Conservation (phyloP, 2,888 invertebrate species). For the Sturmia bella region DNA sequence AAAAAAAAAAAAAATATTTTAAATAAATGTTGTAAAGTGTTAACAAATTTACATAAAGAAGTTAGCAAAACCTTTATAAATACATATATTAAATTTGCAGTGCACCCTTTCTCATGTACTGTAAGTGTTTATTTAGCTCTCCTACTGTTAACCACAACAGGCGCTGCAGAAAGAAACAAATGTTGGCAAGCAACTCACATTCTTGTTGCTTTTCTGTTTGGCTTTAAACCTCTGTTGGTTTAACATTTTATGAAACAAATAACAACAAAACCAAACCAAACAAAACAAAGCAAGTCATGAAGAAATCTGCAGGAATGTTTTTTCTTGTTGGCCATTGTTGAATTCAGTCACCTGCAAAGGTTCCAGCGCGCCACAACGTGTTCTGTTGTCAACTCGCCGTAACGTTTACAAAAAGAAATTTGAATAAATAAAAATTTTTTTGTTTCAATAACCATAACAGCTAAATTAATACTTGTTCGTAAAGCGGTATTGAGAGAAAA, state of each 20-base stretch:
- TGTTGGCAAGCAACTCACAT: slow-evolving; percentile 4
- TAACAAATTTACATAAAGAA: too few relatives aligned
- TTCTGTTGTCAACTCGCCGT: slow-evolving; percentile 47
- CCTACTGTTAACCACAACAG: slow-evolving; percentile 18
- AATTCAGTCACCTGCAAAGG: slow-evolving; percentile 72
- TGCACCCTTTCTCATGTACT: not conserved
- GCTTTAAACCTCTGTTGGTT: slow-evolving; percentile 27
- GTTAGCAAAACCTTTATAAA: too few relatives aligned
- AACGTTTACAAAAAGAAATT: slow-evolving; percentile 43
- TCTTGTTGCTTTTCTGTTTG: slow-evolving; percentile 15
- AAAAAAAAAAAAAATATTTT: too few relatives aligned
- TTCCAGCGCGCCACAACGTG: slow-evolving; percentile 70
- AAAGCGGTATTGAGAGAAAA: too few relatives aligned
- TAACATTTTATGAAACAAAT: slow-evolving; percentile 6
- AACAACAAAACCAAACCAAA: not conserved
- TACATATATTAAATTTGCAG: not conserved
- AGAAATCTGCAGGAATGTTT: slow-evolving; percentile 52
- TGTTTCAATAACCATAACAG: not conserved
- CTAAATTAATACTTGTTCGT: too few relatives aligned
- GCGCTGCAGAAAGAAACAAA: slow-evolving; percentile 8
- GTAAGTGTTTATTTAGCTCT: not conserved
- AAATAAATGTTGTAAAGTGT: not conserved
- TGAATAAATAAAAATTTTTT: slow-evolving; percentile 5
- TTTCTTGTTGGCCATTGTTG: slow-evolving; percentile 66
- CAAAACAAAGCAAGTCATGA: slow-evolving; percentile 12